These are phyloP conservation scores for Leptothorax acervorum DNA, from an alignment of 2,888 invertebrate genomes.

Conservation along the genomic window DNA sequence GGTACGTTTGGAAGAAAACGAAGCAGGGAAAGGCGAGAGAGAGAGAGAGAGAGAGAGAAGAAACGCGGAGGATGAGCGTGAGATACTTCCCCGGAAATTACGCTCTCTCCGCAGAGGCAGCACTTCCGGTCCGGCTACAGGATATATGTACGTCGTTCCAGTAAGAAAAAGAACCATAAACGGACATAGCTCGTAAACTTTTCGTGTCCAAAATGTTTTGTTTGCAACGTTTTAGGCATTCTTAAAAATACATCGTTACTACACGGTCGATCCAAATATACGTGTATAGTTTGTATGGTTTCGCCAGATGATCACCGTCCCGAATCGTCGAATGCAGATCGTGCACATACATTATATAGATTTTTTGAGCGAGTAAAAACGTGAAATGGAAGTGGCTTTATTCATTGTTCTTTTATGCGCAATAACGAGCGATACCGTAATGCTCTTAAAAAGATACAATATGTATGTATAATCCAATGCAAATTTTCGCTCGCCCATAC, in stretches of 20 bases:
- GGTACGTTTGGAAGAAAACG: conserved; percentile 46
- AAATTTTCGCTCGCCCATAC: conserved; percentile 10
- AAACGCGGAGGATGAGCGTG: conserved; percentile 48
- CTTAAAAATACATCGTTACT: conserved; percentile 26
- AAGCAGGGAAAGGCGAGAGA: neutral
- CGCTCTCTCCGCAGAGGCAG: conserved; percentile 75
- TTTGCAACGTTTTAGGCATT: conserved; percentile 26
- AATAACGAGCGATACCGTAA: neutral
- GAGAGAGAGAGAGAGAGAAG: conserved; percentile 3
- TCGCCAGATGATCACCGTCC: neutral
- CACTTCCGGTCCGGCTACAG: conserved; percentile 73
- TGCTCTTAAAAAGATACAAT: conserved; percentile 21
- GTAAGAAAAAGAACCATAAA: conserved; percentile 52
- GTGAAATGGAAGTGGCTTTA: neutral
- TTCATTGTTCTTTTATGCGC: neutral
- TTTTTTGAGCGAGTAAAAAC: neutral
- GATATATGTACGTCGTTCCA: conserved; percentile 69
- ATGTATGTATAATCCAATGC: conserved; percentile 21
- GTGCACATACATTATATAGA: neutral
- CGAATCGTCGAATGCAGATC: neutral
- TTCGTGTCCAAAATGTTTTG: conserved; percentile 52
- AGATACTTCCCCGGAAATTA: conserved; percentile 81
- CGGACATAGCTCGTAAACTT: conserved; percentile 46
- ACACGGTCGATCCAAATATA: neutral
- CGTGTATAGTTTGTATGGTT: neutral